Conservation (phyloP, 2,113 vertebrate genomes). For the Micronycteris hirsuta region DNA sequence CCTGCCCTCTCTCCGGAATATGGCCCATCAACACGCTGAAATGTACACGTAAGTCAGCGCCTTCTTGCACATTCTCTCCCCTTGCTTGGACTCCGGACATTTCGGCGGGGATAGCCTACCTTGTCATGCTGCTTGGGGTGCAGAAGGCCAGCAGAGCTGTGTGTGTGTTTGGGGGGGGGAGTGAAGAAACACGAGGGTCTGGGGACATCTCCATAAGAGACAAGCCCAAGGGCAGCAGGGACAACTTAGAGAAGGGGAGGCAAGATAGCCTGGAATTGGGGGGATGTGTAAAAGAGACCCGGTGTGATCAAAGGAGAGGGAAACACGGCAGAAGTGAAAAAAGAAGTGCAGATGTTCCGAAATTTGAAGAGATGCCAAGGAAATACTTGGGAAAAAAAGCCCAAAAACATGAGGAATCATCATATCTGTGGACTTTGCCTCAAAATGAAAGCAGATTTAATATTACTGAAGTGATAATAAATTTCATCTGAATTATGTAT, state of each 20-base stretch:
- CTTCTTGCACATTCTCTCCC: neutral
- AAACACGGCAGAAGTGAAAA: neutral
- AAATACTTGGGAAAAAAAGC: neutral
- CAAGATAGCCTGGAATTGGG: neutral
- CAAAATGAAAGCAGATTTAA: neutral
- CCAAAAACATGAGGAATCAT: neutral
- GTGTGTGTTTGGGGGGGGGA: too few relatives aligned
- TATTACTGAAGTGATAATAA: neutral
- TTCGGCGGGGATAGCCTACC: accelerated
- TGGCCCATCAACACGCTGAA: conserved; percentile 84
- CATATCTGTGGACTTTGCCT: neutral
- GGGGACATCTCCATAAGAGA: neutral
- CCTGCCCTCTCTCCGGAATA: conserved; percentile 77
- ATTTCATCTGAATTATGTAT: neutral
- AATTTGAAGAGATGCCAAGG: neutral
- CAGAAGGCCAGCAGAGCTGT: neutral
- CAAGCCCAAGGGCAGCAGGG: too few relatives aligned
- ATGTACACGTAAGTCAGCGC: conserved; percentile 86
- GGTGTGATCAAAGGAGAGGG: neutral
- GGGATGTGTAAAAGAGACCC: neutral
- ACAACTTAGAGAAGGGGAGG: neutral
- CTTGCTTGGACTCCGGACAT: neutral
- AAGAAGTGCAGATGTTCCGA: neutral
- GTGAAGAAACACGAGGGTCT: neutral
- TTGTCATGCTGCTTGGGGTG: neutral